Evolutionary conservation across 2,113 vertebrate genomes (phyloP).

Genomic region (Campylomormyrus numenius): DNA sequence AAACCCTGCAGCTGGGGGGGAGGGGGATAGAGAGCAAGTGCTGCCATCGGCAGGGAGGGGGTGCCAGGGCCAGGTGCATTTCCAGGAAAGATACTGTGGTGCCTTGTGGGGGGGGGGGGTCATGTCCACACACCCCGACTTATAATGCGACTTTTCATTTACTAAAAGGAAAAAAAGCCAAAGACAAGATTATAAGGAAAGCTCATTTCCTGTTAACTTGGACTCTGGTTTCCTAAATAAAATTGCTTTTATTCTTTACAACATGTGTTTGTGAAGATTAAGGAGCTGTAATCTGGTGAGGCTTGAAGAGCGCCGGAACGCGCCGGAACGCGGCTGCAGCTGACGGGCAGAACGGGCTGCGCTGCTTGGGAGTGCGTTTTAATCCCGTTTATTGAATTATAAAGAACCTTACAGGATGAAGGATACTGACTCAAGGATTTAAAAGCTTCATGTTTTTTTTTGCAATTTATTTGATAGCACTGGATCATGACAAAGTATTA

Average conservation of each 20-base stretch:
- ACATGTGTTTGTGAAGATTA: constrained; percentile 83
- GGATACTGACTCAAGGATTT: constrained; percentile 68
- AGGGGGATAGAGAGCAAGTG: constrained; percentile 43
- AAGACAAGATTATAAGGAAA: constrained; percentile 66
- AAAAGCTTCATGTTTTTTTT: constrained; percentile 63
- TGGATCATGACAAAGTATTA: constrained; percentile 59
- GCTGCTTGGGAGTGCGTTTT: constrained; percentile 56
- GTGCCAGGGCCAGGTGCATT: constrained; percentile 57
- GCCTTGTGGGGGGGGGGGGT: constrained; percentile 31
- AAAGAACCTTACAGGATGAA: constrained; percentile 80
- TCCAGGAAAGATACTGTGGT: constrained; percentile 51
- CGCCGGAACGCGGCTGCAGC: constrained; percentile 55
- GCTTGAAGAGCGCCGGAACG: constrained; percentile 60
- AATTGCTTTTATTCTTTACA: constrained; percentile 85
- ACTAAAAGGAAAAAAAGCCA: constrained; percentile 45
- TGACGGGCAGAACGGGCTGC: constrained; percentile 55
- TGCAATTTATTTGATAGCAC: constrained; percentile 61
- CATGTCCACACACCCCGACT: constrained; percentile 30
- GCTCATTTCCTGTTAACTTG: constrained; percentile 71
- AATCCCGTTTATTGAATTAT: constrained; percentile 81
- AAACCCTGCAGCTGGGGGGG: constrained; percentile 47
- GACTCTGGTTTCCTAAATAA: constrained; percentile 74
- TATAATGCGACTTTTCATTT: constrained; percentile 59
- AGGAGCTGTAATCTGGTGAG: constrained; percentile 64
- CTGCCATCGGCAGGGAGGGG: constrained; percentile 38